phyloP scores from a whole-genome alignment of 2,888 invertebrate genomes.

The Anagyrus pseudococci region DNA sequence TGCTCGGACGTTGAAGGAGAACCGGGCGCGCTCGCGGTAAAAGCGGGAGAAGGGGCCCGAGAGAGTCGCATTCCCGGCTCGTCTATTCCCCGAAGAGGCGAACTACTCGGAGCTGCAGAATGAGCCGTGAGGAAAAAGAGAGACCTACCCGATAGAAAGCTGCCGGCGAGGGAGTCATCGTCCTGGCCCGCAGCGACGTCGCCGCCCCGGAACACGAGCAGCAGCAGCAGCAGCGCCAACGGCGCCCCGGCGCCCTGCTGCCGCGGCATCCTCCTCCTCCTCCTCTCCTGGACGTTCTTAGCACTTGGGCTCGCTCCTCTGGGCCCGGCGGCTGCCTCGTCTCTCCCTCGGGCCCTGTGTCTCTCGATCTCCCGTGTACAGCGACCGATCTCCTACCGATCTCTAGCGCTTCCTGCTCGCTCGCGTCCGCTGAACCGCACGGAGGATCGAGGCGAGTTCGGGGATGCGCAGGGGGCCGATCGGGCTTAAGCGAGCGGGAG shows the following conservation, averaged over 20 bases:
- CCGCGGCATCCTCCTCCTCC: conserved; percentile 33
- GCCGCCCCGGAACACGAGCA: conserved; percentile 35
- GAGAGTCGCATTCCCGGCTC: too few relatives aligned
- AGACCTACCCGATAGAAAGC: conserved; percentile 80
- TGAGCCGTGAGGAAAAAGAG: too few relatives aligned
- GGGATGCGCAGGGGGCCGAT: neutral
- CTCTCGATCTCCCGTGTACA: too few relatives aligned
- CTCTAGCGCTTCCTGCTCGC: too few relatives aligned
- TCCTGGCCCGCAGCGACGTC: conserved; percentile 56
- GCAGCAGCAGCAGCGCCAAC: conserved; percentile 35
- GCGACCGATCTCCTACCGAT: too few relatives aligned
- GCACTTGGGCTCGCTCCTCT: neutral
- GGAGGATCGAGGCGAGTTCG: neutral
- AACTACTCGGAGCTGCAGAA: too few relatives aligned
- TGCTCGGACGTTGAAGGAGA: too few relatives aligned
- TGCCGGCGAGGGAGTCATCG: conserved; percentile 82
- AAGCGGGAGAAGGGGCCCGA: too few relatives aligned
- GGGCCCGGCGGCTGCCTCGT: too few relatives aligned
- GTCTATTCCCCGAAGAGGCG: too few relatives aligned
- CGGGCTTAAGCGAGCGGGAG: conserved; percentile 46
- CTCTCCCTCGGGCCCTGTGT: too few relatives aligned
- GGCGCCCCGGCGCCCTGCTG: conserved; percentile 29
- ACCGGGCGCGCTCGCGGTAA: too few relatives aligned
- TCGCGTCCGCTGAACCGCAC: neutral
- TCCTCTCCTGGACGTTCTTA: neutral